These are phyloP conservation scores for Calidris pygmaea DNA, from an alignment of 2,113 vertebrate genomes.

Conservation along the genomic window DNA sequence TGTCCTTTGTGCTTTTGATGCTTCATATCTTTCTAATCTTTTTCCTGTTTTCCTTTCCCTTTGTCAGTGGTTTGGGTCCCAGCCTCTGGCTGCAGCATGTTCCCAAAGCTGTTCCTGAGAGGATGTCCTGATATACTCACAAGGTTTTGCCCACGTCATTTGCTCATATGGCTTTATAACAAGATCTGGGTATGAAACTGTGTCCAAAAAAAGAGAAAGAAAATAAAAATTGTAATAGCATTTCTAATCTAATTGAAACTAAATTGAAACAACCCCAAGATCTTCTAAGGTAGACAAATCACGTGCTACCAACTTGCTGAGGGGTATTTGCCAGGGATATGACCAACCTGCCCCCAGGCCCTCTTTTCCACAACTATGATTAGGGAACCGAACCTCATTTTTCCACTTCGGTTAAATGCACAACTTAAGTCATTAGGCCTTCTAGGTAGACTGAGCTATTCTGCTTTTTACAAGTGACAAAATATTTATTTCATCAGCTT, in stretches of 20 bases:
- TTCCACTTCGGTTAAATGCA: not conserved
- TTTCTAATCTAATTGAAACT: not conserved
- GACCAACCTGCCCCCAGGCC: not conserved
- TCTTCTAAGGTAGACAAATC: not conserved
- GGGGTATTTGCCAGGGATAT: not conserved
- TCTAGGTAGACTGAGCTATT: not conserved
- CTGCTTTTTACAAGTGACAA: not conserved
- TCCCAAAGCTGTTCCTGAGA: constrained; percentile 3
- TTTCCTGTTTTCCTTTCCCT: not conserved
- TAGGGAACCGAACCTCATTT: not conserved
- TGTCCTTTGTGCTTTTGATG: not conserved
- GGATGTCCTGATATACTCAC: not conserved
- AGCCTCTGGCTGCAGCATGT: not conserved
- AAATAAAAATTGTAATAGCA: not conserved
- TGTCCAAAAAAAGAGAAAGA: not conserved
- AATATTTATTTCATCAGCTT: not conserved
- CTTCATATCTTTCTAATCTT: constrained; percentile 4
- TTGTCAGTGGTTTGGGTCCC: not conserved
- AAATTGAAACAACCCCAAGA: not conserved
- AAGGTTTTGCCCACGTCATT: not conserved
- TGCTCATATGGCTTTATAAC: not conserved
- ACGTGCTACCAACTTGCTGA: not conserved
- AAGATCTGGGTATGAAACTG: not conserved
- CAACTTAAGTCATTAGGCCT: not conserved
- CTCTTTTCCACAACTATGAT: not conserved